A percentile compares a stretch with the other conserved stretches of the same genome.
phyloP scores from a whole-genome alignment of 2,113 vertebrate genomes.

The Sminthopsis crassicaudata region DNA sequence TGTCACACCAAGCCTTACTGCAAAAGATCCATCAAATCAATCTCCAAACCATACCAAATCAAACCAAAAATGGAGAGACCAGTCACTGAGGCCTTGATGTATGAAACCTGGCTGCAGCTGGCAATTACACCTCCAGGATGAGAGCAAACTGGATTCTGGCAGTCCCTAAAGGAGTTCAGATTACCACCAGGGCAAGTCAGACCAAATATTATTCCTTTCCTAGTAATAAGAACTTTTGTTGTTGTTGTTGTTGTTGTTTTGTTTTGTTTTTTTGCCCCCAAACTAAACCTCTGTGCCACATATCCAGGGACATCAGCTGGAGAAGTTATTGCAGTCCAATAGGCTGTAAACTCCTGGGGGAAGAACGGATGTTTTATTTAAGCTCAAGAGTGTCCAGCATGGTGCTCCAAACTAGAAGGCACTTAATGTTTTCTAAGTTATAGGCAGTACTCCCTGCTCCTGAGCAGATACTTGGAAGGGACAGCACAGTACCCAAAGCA shows the following conservation, averaged over 20 bases:
- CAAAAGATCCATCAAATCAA: slow-evolving; percentile 34
- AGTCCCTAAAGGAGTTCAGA: slow-evolving; percentile 51
- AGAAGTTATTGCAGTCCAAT: neutral
- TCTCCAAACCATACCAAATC: neutral
- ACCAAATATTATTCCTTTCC: slow-evolving; percentile 1
- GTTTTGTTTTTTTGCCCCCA: neutral
- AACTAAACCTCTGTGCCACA: neutral
- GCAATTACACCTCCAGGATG: slow-evolving; percentile 26
- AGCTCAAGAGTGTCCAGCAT: neutral
- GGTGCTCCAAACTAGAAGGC: slow-evolving; percentile 17
- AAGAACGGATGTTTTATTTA: neutral
- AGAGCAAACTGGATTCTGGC: slow-evolving; percentile 27
- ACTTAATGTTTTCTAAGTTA: neutral
- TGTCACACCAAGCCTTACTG: neutral
- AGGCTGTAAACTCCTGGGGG: neutral
- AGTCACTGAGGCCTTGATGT: slow-evolving; percentile 4
- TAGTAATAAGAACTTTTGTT: slow-evolving; percentile 38
- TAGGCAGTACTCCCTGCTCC: neutral
- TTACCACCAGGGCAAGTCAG: slow-evolving; percentile 31
- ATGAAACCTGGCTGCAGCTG: slow-evolving; percentile 36
- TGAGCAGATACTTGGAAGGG: neutral
- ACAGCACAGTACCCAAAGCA: neutral
- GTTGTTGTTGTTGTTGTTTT: no score
- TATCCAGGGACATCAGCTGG: neutral
- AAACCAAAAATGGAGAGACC: slow-evolving; percentile 8